Base-by-base conservation (phyloP, 35 echinoderm and acorn worm genomes). In the Ophiothrix spiculata region DNA sequence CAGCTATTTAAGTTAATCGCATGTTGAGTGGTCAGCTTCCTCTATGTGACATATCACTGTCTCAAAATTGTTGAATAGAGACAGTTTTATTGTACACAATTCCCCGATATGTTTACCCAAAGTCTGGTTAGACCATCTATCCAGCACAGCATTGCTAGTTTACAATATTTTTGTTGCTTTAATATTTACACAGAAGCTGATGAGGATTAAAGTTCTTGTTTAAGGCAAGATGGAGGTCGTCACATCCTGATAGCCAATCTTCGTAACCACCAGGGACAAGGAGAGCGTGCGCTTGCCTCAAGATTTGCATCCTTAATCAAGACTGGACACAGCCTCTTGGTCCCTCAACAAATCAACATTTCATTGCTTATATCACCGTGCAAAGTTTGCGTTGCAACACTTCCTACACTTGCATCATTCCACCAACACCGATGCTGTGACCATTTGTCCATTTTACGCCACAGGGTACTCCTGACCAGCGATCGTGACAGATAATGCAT, bases 301-400 rank as follows among this genome's bases (percentile, higher is more conserved):
- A 28, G 60, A 69, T 2, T 69, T 2, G 17, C 29, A 69, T 69
- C 60, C 60, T 25, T 69, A 69, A 69, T 69, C 60, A 69, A 69
- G 16, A 28, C 60, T 69, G 16, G 17, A 28, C 16, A 28, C 60
- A 10, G 23, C 60, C 60, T 69, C 60, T 25, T 69, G 60, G 17
- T 69, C 60, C 60, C 60, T 69, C 3, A 69, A 69, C 60, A 69
- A 4, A 69, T 69, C 60, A 69, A 69, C 10, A 69, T 69, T 69
- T 69, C 25, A 69, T 15, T n/a, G 29, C 16, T 69, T n/a, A n/a
- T 69, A 10, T 69, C 60, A 69, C 60, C 60, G 19, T 49, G 60
- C 23, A 15, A 69, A 10, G 60, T 69, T 28, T 69, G 60, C 60
- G 25, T n/a, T n/a, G n/a, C n/a, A 6, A 10, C 4, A 12, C 3